Percentiles rank a stretch among this genome's conserved stretches.
Conservation (phyloP, 2,797 vertebrate genomes). For the Cottoperca gobio region DNA sequence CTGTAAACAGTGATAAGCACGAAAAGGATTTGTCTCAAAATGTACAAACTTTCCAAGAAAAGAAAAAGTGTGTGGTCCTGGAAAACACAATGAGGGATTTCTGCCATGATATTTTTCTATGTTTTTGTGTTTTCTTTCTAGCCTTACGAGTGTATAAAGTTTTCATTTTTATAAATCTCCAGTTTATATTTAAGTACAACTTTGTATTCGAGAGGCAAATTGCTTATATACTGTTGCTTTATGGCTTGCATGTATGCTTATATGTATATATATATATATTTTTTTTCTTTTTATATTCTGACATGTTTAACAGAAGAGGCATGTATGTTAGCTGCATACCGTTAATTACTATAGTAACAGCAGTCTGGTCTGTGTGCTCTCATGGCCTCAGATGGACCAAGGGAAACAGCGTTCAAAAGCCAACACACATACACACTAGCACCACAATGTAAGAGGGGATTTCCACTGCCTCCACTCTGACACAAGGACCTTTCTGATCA, state of each 20-base stretch:
- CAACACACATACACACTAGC: constrained; percentile 40
- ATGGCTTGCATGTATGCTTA: too few relatives aligned
- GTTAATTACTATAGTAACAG: constrained; percentile 22
- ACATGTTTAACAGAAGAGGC: constrained; percentile 12
- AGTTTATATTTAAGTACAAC: not conserved
- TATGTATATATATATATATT: too few relatives aligned
- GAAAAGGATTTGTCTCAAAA: not conserved
- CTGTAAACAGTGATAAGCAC: not conserved
- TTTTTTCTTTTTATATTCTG: not conserved
- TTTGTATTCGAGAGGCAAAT: not conserved
- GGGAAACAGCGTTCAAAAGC: constrained; percentile 40
- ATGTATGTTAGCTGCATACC: not conserved
- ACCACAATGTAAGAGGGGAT: constrained; percentile 68
- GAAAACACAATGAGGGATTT: not conserved
- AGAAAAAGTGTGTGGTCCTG: not conserved
- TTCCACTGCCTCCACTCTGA: constrained; percentile 71
- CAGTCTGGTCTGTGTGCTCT: constrained; percentile 1
- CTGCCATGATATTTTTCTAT: not conserved
- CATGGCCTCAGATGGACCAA: constrained; percentile 34
- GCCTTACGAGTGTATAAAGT: not conserved
- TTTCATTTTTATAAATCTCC: not conserved
- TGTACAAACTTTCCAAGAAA: not conserved
- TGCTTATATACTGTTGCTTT: not conserved
- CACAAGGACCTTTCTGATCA: constrained; percentile 76
- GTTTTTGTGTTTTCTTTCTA: not conserved